Base-by-base conservation (phyloP, 2,797 vertebrate species). In the Artibeus lituratus region DNA sequence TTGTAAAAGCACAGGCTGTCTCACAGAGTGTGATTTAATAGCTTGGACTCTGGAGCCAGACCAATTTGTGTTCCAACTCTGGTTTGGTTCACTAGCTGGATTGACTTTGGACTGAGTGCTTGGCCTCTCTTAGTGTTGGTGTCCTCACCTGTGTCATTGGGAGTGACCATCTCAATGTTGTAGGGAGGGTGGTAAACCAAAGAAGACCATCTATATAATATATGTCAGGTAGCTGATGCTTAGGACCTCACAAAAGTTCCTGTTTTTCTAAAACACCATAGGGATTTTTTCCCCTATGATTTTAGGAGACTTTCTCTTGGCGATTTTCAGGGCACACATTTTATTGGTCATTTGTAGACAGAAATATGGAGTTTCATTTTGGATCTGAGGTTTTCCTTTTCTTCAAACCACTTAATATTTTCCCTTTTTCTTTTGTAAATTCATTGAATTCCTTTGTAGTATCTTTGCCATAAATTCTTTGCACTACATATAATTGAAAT, bases 281-380 rank as follows among this genome's bases (percentile, higher is more conserved):
- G 32, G 26, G 5, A 77, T n/a, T 62, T 51, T 82, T 29, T 29
- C 44, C 5, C n/a, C 5, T 2, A 0, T 14, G 37, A 65, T 32
- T 42, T 74, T 49, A n/a, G 53, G n/a, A 77, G 42, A 32, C 42
- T 77, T 90, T 47, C 2, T 94, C 2, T 35, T 74, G 76, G 42
- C 32, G 15, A 69, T 90, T 86, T 70, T 85, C 42, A 83, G 82
- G 39, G 86, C 55, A 72, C 42, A 21, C 32, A 81, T 7, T 97
- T 97, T 94, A 90, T 55, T 80, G 9, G 37, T 39, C 49, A n/a
- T 89, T 84, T 65, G 42, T 87, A 83, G 59, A 39, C 81, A 96
- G 97, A 97, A 97, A 89, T 95, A 69, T 49, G 39, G 62, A 91
- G 44, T 96, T 98, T 94, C 95, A 81, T 96, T 94, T 97, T 83